phyloP scores from a whole-genome alignment of 2,888 invertebrate species.

The Zelleria hepariella region DNA sequence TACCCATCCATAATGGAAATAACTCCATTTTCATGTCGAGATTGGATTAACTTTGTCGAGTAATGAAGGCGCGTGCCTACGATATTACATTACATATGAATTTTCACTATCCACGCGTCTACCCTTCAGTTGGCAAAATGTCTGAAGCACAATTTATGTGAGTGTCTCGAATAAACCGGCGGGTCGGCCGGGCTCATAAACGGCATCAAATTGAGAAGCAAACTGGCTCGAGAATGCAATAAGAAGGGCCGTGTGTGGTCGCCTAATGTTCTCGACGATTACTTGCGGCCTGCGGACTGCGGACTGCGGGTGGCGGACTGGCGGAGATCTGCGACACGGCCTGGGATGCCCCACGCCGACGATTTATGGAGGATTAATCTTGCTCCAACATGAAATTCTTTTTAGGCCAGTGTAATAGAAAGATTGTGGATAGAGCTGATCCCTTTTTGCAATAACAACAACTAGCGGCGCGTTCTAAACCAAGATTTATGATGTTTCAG shows the following conservation, averaged over 20 bases:
- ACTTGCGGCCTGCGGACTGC: background rate
- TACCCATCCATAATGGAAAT: too few relatives aligned
- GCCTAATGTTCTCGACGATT: background rate
- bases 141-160: background rate
- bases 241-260: background rate
- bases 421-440: background rate
- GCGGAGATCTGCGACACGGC: too few relatives aligned
- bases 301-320: background rate
- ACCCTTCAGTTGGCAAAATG: too few relatives aligned
- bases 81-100: too few relatives aligned
- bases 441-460: background rate
- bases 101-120: too few relatives aligned
- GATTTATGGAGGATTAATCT: background rate
- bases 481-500: background rate
- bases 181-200: background rate
- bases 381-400: background rate
- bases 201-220: background rate
- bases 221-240: background rate
- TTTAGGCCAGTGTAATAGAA: background rate
- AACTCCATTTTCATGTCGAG: too few relatives aligned
- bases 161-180: background rate
- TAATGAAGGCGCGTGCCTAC: too few relatives aligned
- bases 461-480: background rate
- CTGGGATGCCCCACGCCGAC: too few relatives aligned
- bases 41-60: too few relatives aligned